These are phyloP conservation scores for Plecturocebus donacophilus DNA, from an alignment of 2,113 vertebrate species.

Conservation along the genomic window DNA sequence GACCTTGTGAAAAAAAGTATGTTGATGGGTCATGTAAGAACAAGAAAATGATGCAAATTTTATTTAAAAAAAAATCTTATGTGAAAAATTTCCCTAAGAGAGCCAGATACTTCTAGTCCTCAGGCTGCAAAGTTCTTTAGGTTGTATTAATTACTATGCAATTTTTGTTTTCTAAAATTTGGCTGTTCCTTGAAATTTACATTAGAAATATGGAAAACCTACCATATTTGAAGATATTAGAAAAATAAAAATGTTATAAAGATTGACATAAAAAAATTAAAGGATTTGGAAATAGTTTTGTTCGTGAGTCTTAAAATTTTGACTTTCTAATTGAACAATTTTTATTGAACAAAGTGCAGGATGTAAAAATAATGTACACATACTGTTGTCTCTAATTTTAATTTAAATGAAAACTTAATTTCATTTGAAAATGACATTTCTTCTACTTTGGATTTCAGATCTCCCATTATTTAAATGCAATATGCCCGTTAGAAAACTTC, in stretches of 20 bases:
- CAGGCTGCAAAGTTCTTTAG: neutral
- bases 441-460: neutral
- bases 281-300: neutral
- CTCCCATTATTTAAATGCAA: neutral
- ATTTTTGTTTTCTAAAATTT: neutral
- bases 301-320: neutral
- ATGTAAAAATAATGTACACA: neutral
- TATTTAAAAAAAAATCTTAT: neutral
- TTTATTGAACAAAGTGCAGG: neutral
- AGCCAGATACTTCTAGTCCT: neutral
- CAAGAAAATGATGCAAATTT: neutral
- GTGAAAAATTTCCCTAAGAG: neutral
- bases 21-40: neutral
- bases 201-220: neutral
- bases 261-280: neutral
- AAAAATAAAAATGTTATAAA: neutral
- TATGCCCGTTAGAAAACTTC: neutral
- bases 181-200: neutral
- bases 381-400: neutral
- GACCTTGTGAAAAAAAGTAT: neutral
- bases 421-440: neutral
- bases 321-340: neutral
- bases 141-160: neutral
- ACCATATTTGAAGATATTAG: neutral
- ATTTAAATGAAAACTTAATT: slow-evolving; percentile 38